These are phyloP conservation scores for Trachemys scripta DNA, from an alignment of 2,113 vertebrate genomes.

Conservation along the genomic window DNA sequence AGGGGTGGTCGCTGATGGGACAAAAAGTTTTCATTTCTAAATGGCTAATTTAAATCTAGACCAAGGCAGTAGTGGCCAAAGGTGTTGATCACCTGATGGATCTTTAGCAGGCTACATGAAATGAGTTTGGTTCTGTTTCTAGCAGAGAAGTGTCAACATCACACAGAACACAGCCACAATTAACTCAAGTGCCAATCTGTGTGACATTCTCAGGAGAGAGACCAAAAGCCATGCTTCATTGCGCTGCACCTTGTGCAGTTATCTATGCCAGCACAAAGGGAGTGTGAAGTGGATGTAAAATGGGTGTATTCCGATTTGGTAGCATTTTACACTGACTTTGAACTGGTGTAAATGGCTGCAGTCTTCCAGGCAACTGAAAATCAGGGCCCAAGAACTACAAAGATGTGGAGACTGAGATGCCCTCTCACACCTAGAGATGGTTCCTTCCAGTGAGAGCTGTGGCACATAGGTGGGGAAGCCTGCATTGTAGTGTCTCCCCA, in stretches of 20 bases:
- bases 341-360: neutral
- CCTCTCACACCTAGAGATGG: rapidly evolving
- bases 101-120: neutral
- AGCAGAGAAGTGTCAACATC: neutral
- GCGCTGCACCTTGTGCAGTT: neutral
- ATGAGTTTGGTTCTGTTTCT: neutral
- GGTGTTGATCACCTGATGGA: neutral
- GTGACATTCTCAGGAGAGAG: neutral
- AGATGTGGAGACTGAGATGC: neutral
- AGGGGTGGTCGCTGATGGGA: neutral
- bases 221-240: neutral
- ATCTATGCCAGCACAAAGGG: neutral
- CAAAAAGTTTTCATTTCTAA: neutral
- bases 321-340: neutral
- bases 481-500: neutral
- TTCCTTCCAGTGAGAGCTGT: neutral
- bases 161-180: neutral
- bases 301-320: neutral
- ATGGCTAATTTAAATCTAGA: neutral
- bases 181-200: neutral
- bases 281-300: neutral
- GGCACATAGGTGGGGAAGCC: neutral
- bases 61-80: neutral
- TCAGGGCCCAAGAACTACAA: neutral
- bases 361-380: neutral